These are phyloP conservation scores for Rotaria magnacalcarata DNA, from an alignment of 2,888 invertebrate species.

Conservation along the genomic window DNA sequence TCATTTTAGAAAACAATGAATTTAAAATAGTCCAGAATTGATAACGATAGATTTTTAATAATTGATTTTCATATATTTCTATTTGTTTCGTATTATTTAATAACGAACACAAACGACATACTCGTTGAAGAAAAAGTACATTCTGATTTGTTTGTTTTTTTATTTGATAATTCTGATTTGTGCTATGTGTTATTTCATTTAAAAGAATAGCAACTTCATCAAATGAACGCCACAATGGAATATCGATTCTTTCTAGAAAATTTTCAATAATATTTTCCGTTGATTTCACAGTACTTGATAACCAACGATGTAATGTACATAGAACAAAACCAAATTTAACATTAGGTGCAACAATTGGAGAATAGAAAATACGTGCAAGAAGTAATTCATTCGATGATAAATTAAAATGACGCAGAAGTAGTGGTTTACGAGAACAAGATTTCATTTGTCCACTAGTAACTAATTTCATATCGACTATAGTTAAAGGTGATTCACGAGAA, in stretches of 20 bases:
- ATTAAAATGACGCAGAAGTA: background rate
- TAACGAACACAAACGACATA: background rate
- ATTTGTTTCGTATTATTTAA: background rate
- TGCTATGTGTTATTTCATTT: background rate
- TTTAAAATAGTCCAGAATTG: background rate
- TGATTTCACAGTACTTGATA: background rate
- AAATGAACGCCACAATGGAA: background rate
- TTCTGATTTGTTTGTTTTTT: background rate
- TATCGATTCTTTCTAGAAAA: background rate
- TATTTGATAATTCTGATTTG: background rate
- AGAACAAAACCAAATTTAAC: conserved; percentile 7
- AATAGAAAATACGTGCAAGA: background rate
- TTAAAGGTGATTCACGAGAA: background rate
- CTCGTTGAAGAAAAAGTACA: background rate
- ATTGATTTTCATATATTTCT: background rate
- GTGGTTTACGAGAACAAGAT: conserved; percentile 18
- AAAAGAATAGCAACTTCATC: background rate
- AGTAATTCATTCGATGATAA: background rate
- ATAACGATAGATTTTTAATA: background rate
- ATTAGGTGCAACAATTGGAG: conserved; percentile 2
- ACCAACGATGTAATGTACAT: background rate
- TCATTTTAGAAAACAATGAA: background rate
- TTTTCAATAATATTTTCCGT: background rate
- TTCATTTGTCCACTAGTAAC: background rate
- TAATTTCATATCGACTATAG: background rate